These are phyloP conservation scores for Merops nubicus DNA, from an alignment of 2,113 vertebrate species.

Conservation along the genomic window DNA sequence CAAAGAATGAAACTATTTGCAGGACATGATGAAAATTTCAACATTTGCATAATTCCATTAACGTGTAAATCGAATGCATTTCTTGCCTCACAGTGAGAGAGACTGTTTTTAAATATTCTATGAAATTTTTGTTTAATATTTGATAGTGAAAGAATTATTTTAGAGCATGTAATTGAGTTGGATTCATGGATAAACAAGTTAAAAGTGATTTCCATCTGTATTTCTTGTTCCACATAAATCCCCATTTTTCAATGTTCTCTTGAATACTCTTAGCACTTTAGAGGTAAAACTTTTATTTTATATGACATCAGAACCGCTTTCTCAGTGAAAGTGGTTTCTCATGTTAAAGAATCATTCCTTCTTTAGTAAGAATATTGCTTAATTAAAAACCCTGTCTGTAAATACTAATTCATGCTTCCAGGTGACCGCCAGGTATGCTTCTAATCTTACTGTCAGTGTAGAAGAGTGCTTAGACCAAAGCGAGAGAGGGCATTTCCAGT, in stretches of 20 bases:
- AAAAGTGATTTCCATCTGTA: conserved; percentile 18
- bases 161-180: conserved; percentile 17
- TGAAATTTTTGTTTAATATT: conserved; percentile 26
- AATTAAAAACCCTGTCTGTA: neutral
- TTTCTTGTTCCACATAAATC: conserved; percentile 20
- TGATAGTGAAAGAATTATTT: conserved; percentile 16
- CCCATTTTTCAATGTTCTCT: neutral
- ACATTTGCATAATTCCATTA: conserved; percentile 27
- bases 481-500: neutral
- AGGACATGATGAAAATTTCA: neutral
- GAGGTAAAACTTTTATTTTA: neutral
- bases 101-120: neutral
- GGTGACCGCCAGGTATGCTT: neutral
- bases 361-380: neutral
- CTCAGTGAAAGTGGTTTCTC: neutral
- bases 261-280: neutral
- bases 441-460: neutral
- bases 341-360: neutral
- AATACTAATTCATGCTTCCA: neutral
- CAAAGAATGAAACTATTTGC: neutral
- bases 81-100: neutral
- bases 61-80: neutral
- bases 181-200: conserved; percentile 35
- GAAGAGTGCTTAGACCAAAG: neutral
- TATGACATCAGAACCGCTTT: neutral